These are phyloP conservation scores for Ailurus styani DNA, from an alignment of 2,113 vertebrate species.

Conservation along the genomic window DNA sequence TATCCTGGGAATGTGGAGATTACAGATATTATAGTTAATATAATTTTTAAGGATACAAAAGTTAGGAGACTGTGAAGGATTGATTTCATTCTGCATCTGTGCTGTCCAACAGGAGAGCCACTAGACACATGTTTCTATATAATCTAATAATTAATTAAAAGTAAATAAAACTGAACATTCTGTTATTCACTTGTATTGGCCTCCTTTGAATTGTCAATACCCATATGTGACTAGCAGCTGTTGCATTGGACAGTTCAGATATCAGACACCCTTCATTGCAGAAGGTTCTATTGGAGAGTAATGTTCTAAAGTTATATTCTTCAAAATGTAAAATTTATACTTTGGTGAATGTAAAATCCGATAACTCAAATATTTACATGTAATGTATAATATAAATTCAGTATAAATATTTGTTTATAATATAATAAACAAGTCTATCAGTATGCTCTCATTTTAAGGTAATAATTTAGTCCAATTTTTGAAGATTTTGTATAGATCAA, in stretches of 20 bases:
- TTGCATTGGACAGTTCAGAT: not conserved
- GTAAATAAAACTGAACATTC: not conserved
- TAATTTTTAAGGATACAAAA: not conserved
- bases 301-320: not conserved
- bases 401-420: not conserved
- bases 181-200: not conserved
- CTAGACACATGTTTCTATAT: not conserved
- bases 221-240: not conserved
- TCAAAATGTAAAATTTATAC: not conserved
- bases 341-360: not conserved
- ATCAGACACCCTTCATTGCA: not conserved
- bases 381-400: not conserved
- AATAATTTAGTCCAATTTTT: not conserved
- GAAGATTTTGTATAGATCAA: not conserved
- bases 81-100: not conserved
- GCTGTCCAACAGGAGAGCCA: not conserved
- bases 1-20: not conserved
- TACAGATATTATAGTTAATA: not conserved
- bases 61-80: not conserved
- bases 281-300: not conserved
- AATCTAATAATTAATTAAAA: not conserved
- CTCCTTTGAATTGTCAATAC: not conserved
- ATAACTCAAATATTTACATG: not conserved
- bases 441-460: not conserved
- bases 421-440: not conserved